Base-by-base conservation (phyloP, 2,113 vertebrate species). In the Brachirus orientalis region DNA sequence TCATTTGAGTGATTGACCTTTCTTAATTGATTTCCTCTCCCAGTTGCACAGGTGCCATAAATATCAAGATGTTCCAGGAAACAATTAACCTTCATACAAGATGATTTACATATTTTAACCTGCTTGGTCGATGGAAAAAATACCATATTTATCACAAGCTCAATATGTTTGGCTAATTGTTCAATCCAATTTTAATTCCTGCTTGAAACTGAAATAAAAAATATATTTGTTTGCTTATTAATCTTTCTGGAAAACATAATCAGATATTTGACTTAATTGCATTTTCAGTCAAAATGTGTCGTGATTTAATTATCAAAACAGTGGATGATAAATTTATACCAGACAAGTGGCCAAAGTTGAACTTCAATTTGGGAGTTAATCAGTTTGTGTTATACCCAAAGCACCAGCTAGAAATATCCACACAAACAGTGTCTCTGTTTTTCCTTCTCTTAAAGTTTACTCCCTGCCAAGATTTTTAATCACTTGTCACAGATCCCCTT, bases 31-130 rank as follows among this genome's bases (percentile, higher is more conserved):
- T 85, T 88, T 69, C 11, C n/a, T 43, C 59, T 56, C 46, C 28
- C 0, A 13, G 1, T 48, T 69, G 60, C 40, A 8, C 83, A 80
- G 79, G 81, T 84, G 86, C 55, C 17, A 20, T 66, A 87, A 88
- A 90, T 88, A 87, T 84, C 85, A 85, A 77, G 69, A 75, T 61
- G 47, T 83, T 81, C 66, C 51, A 33, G 33, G 71, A 87, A 88
- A 79, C 80, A 12, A 75, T 90, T 90, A 84, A 89, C 85, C 88
- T 88, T 86, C 72, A 59, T 36, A 13, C 12, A 13, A 10, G 43
- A 8, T 20, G 2, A 80, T 82, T 80, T 70, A 14, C 75, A 80
- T 86, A 72, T 86, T 80, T 69, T 55, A 80, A 84, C 78, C 53
- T 68, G 22, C 68, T 44, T 36, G 18, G 53, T 80, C 5, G 19